Base-by-base conservation (phyloP, 2,797 vertebrate species). In the Catamblyrhynchus diadema region DNA sequence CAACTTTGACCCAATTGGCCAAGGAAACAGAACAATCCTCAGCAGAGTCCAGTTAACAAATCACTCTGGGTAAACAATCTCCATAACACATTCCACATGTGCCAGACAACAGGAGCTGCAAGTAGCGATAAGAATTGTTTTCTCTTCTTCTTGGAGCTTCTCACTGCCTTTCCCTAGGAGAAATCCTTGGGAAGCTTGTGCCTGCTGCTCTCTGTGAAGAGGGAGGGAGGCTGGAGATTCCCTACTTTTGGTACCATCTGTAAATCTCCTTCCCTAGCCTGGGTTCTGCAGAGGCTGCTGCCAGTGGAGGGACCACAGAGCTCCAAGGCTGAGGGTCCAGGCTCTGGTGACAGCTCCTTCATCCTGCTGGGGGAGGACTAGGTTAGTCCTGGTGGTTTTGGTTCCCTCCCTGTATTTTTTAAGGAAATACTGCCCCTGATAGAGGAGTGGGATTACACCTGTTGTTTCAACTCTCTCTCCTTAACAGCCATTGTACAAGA, bases 201-300 rank as follows among this genome's bases (percentile, higher is more conserved):
- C 14, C 32, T 54, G 21, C 13, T 54, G 53, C 53, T 33, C 13
- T 22, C 21, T 54, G 21, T 23, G 32, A 23, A 54, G 53, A 21
- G 28, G 6, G 27, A 4, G 16, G 12, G 41, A 60, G 37, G 10
- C 44, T 66, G 48, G 41, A 87, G 50, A 50, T 21, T 22, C 9
- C 23, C 42, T 32, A 0, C 4, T 56, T 78, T 18, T 39, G 33
- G 13, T 9, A 8, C 23, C 7, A 41, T 6, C 2, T 6, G 1
- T 16, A 23, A 37, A 80, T 59, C 16, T 70, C 12, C 12, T 83
- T 39, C 77, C 44, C n/a, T 8, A 0, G 5, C 13, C 45, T 3
- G 8, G 39, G 13, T 23, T 47, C 37, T 48, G 39, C 28, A 48
- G 22, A 56, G 17, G 22, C 4, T 27, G 13, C 48, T 79, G 64